Evolutionary conservation across 1,140 invertebrate species (phyloP).

Genomic region (Rhopalosiphum maidis): DNA sequence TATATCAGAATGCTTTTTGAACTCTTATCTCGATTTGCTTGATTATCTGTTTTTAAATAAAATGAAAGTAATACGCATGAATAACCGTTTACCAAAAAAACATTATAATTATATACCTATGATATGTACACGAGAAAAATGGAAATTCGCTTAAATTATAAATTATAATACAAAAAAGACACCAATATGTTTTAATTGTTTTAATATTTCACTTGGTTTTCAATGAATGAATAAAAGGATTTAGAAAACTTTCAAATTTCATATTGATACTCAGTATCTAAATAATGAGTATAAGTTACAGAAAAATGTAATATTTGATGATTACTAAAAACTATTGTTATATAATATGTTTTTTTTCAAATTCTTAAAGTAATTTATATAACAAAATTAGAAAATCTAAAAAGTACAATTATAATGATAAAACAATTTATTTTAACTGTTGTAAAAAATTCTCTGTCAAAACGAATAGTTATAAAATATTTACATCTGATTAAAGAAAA

Average conservation of each 20-base stretch:
- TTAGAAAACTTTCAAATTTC: not conserved
- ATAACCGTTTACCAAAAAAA: not conserved
- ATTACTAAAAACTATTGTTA: not conserved
- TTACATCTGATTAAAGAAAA: not conserved
- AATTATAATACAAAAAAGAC: not conserved
- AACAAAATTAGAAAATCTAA: not conserved
- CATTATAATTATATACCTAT: not conserved
- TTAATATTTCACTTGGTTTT: fast-evolving
- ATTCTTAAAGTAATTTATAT: not conserved
- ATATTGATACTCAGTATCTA: not conserved
- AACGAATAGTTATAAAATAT: not conserved
- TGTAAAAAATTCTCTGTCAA: not conserved
- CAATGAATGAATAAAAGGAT: not conserved
- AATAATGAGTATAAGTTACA: not conserved
- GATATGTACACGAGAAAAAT: not conserved
- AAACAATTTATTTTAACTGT: not conserved
- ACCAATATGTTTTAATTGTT: not conserved
- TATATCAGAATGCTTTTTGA: not conserved
- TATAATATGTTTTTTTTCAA: not conserved
- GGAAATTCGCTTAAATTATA: not conserved
- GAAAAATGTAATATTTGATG: not conserved
- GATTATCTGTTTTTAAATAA: not conserved
- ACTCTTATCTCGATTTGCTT: not conserved
- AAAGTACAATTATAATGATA: not conserved
- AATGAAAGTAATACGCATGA: not conserved